Conservation (phyloP, 1,140 invertebrate species). For the Vanessa atalanta region DNA sequence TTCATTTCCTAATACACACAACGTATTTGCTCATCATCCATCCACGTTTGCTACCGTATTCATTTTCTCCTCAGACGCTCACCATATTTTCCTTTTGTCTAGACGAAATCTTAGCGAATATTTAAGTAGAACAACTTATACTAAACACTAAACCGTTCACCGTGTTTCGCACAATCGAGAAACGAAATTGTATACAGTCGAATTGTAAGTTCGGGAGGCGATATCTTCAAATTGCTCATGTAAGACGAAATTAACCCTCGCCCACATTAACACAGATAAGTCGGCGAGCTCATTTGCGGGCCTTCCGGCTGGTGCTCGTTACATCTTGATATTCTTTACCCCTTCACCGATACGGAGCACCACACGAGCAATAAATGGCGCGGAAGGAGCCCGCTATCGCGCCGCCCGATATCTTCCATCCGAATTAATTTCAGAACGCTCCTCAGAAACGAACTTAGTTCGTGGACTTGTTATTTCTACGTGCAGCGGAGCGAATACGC, state of each 20-base stretch:
- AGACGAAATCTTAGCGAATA: slow-evolving; percentile 79
- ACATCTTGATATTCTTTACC: slow-evolving; percentile 81
- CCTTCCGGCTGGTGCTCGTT: slow-evolving; percentile 77
- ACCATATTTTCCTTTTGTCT: slow-evolving; percentile 79
- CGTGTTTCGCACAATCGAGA: slow-evolving; percentile 2
- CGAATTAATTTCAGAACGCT: slow-evolving; percentile 79
- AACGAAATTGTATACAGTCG: slow-evolving; percentile 21
- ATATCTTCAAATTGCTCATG: slow-evolving; percentile 78
- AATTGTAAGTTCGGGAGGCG: slow-evolving; percentile 51
- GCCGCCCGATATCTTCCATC: slow-evolving; percentile 79
- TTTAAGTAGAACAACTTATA: slow-evolving; percentile 57
- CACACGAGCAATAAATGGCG: slow-evolving; percentile 80
- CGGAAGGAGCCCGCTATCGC: slow-evolving; percentile 77
- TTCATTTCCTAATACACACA: slow-evolving; percentile 76
- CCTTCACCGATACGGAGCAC: slow-evolving; percentile 74
- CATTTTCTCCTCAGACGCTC: slow-evolving; percentile 66
- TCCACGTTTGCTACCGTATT: slow-evolving; percentile 72
- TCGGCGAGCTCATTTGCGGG: slow-evolving; percentile 79
- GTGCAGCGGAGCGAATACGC: slow-evolving; percentile 66
- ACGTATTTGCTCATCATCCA: slow-evolving; percentile 71
- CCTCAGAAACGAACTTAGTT: slow-evolving; percentile 76
- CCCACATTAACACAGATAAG: slow-evolving; percentile 79
- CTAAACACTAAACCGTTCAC: slow-evolving; percentile 34
- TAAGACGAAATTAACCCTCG: slow-evolving; percentile 79
- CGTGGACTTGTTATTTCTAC: slow-evolving; percentile 77